A percentile compares a stretch with the other conserved stretches of the same genome.
phyloP scores from a whole-genome alignment of 1,140 invertebrate species.

The Drosophila biarmipes region DNA sequence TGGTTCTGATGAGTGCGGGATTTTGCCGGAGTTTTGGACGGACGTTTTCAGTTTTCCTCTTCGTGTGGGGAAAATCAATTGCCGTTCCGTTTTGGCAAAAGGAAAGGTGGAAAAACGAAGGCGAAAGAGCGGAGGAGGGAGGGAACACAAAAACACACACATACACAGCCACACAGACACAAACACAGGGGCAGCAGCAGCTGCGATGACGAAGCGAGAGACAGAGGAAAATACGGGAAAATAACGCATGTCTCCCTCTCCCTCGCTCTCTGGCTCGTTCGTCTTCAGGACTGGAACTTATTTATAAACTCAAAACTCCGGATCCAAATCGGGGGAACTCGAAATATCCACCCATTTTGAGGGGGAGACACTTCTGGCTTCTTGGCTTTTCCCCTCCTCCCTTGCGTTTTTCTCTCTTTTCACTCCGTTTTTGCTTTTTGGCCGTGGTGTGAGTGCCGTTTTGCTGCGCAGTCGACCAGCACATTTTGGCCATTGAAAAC shows the following conservation, averaged over 20 bases:
- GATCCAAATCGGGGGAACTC: slow-evolving; percentile 63
- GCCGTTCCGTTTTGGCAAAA: slow-evolving; percentile 62
- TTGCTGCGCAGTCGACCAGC: slow-evolving; percentile 74
- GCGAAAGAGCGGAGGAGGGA: slow-evolving; percentile 53
- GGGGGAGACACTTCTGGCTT: slow-evolving; percentile 69
- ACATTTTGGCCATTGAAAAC: slow-evolving; percentile 51
- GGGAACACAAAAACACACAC: slow-evolving; percentile 32
- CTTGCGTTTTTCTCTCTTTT: slow-evolving; percentile 53
- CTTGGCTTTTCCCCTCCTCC: slow-evolving; percentile 35
- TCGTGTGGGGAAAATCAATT: slow-evolving; percentile 71
- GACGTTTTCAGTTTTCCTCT: slow-evolving; percentile 14
- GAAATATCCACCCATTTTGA: slow-evolving; percentile 65
- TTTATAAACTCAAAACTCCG: slow-evolving; percentile 80
- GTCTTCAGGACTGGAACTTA: slow-evolving; percentile 63
- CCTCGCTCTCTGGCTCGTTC: slow-evolving; percentile 4
- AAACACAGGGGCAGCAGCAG: slow-evolving; percentile 59
- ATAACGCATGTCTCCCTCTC: slow-evolving; percentile 62
- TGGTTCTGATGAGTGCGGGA: slow-evolving; percentile 17
- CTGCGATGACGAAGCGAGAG: slow-evolving; percentile 72
- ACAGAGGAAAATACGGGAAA: slow-evolving; percentile 40
- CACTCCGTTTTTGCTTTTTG: slow-evolving; percentile 75
- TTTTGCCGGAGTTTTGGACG: slow-evolving; percentile 32
- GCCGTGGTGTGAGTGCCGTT: slow-evolving; percentile 65
- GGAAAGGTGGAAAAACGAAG: slow-evolving; percentile 52
- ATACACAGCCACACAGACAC: slow-evolving; percentile 35